Evolutionary conservation across 1,140 invertebrate species (phyloP), one percentile per base, ranked within the genome.

Genomic region (Ceratoteleas bidentatus): DNA sequence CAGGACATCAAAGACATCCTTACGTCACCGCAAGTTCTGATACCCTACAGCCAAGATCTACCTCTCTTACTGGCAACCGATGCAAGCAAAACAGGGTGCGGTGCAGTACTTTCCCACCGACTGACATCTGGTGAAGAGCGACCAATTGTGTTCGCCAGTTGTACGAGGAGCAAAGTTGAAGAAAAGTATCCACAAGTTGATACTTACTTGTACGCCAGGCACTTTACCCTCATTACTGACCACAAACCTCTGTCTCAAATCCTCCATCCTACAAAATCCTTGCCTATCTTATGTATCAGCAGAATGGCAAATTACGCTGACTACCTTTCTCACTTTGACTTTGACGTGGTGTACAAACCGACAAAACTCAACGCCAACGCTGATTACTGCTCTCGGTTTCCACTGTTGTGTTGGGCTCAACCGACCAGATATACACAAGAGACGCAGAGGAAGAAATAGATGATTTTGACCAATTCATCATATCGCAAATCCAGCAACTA

Each of bases 281-380:
- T 47, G 11, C 43, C 43, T 11, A 16, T 52, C 4, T 11, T 54
- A 13, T 54, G 66, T 32, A 56, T 56, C n/a, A 56, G 33, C n/a
- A 32, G 53, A 13, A 36, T 56, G 53, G 53, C 32, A 8, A 56
- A 56, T 13, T 56, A 56, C 14, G 53, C 53, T 15, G 32, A 56
- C 32, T 56, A 56, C 9, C n/a, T 56, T 2, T 10, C 53, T 8
- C 32, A 36, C 14, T 56, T 36, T 36, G 53, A 56, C 13, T 34
- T 13, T 6, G 33, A 36, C 3, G 32, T 56, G 45, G n/a, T 13
- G 6, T 56, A 34, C 13, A 56, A 82, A 32, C 11, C 60, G 8
- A 52, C 65, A 6, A 78, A 81, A 45, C 54, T 8, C 49, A 85
- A 85, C 47, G 76, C 45, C 6, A 83, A 83, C 16, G 78, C 79